phyloP scores from a whole-genome alignment of 2,113 vertebrate genomes.

The Nansenia antarctica region DNA sequence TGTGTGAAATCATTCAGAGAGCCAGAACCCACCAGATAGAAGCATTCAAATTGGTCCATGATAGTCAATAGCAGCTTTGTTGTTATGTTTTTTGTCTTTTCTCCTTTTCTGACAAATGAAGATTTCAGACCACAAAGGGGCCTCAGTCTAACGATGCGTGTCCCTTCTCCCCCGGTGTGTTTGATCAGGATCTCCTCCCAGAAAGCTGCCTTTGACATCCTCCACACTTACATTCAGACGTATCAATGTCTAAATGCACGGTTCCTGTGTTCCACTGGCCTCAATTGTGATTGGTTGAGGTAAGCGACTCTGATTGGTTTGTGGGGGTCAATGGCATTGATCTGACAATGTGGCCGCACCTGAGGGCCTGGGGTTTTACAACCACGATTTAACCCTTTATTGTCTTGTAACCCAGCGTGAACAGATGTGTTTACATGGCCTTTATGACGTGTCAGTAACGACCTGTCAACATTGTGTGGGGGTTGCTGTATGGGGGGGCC shows the following conservation, averaged over 20 bases:
- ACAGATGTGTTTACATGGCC: conserved; percentile 23
- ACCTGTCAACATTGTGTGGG: background rate
- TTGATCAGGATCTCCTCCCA: background rate
- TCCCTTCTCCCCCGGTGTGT: background rate
- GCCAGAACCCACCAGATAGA: too few relatives aligned
- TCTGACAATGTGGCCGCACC: conserved; percentile 5
- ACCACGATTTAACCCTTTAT: conserved; percentile 15
- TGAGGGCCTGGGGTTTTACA: background rate
- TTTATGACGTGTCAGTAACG: conserved; percentile 11
- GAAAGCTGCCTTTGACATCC: background rate
- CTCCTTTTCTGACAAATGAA: too few relatives aligned
- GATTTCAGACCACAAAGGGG: background rate
- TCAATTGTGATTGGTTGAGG: conserved; percentile 7
- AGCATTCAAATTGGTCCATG: too few relatives aligned
- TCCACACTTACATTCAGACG: background rate
- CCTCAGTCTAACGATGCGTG: background rate
- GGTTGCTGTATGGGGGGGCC: background rate
- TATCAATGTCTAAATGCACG: background rate
- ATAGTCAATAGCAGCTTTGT: too few relatives aligned
- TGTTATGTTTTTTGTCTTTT: too few relatives aligned
- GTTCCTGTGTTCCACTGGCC: background rate
- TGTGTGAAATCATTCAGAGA: too few relatives aligned
- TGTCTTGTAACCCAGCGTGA: conserved; percentile 12
- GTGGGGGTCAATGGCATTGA: background rate
- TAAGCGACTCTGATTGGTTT: conserved; percentile 3